phyloP scores from a whole-genome alignment of 2,797 vertebrate species.

The Karalla daura region DNA sequence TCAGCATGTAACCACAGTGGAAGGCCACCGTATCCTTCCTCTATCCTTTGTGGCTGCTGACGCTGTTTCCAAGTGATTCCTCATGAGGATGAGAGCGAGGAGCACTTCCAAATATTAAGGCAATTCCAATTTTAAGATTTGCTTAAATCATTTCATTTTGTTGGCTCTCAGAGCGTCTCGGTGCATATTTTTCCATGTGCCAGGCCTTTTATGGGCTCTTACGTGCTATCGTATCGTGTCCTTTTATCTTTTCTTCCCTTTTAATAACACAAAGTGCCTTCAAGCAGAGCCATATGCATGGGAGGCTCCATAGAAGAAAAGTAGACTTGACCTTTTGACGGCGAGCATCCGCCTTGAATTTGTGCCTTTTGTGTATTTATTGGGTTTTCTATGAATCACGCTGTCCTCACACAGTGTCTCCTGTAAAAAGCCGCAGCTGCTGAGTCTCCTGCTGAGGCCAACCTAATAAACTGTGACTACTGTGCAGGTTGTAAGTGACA shows the following conservation, averaged over 20 bases:
- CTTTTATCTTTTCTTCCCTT: conserved; percentile 19
- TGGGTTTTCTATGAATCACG: conserved; percentile 35
- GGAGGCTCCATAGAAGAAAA: conserved; percentile 36
- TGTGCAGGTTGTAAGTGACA: conserved; percentile 35
- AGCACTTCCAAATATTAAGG: conserved; percentile 58
- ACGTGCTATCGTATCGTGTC: conserved; percentile 17
- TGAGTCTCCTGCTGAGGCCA: conserved; percentile 9
- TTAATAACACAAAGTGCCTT: conserved; percentile 64
- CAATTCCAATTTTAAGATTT: conserved; percentile 41
- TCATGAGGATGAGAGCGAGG: conserved; percentile 29
- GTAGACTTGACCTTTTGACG: conserved; percentile 31
- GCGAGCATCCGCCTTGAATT: conserved; percentile 44
- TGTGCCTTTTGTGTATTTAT: conserved; percentile 47
- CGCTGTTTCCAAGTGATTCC: conserved; percentile 53
- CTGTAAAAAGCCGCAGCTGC: conserved; percentile 41
- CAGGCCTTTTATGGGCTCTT: conserved; percentile 20
- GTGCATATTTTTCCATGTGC: conserved; percentile 14
- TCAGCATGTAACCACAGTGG: conserved; percentile 51
- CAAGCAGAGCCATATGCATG: conserved; percentile 54
- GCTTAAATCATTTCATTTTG: conserved; percentile 47
- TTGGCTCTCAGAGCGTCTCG: conserved; percentile 30
- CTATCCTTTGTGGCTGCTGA: conserved; percentile 40
- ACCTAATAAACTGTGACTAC: conserved; percentile 23
- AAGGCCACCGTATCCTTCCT: conserved; percentile 58
- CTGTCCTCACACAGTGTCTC: conserved; percentile 19